phyloP scores from a whole-genome alignment of 2,888 invertebrate genomes.

The Erynnis tages region DNA sequence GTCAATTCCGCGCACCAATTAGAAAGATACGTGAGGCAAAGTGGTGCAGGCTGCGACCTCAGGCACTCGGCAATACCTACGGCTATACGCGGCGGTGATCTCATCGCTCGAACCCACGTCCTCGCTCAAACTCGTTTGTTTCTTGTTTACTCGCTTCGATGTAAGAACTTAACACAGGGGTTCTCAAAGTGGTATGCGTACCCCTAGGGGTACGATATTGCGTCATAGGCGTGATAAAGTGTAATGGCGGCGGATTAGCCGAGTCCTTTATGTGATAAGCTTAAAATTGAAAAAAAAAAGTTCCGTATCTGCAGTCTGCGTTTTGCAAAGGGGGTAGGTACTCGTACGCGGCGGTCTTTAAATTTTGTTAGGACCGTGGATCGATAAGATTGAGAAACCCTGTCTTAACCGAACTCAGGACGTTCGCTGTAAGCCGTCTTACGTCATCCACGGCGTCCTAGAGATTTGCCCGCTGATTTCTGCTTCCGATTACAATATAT shows the following conservation, averaged over 20 bases:
- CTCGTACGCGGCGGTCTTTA: too few species aligned
- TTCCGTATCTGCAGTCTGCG: too few species aligned
- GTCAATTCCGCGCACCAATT: constrained; percentile 62
- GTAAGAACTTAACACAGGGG: constrained; percentile 68
- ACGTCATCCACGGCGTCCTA: constrained; percentile 51
- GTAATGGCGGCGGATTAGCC: too few species aligned
- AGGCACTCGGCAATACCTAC: too few species aligned
- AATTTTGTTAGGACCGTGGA: too few species aligned
- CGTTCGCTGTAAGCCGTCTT: constrained; percentile 52
- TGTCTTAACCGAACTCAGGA: constrained; percentile 64
- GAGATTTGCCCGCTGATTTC: constrained; percentile 24
- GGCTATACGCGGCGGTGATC: constrained; percentile 74
- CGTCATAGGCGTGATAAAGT: too few species aligned
- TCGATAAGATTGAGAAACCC: too few species aligned
- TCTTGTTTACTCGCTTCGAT: constrained; percentile 72
- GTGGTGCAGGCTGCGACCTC: constrained; percentile 74
- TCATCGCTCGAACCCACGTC: constrained; percentile 73
- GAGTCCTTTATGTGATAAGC: too few species aligned
- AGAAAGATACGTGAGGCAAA: constrained; percentile 69
- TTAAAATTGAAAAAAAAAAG: too few species aligned
- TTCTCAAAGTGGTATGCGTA: too few species aligned
- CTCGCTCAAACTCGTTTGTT: constrained; percentile 78
- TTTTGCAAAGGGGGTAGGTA: too few species aligned
- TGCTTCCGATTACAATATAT: constrained; percentile 20
- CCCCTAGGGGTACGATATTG: too few species aligned